Evolutionary conservation across 1,140 invertebrate species (phyloP).

Genomic region (Trinorchestia longiramus): DNA sequence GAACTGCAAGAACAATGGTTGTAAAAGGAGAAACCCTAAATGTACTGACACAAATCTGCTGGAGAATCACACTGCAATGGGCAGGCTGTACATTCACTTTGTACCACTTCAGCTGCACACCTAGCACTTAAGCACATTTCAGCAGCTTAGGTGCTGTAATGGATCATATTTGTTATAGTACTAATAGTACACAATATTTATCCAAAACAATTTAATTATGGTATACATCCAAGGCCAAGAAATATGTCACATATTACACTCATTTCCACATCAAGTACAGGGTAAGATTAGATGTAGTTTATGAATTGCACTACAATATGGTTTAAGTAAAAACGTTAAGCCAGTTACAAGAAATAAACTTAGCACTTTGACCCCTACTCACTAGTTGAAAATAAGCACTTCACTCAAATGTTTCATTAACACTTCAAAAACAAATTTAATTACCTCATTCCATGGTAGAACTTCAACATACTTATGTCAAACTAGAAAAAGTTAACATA

Average conservation of each 20-base stretch:
- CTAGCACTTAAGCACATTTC: neutral
- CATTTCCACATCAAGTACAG: neutral
- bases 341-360: neutral
- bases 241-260: neutral
- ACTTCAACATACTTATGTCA: neutral
- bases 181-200: neutral
- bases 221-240: neutral
- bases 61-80: neutral
- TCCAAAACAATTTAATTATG: neutral
- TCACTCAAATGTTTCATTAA: neutral
- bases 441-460: neutral
- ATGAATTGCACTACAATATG: neutral
- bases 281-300: neutral
- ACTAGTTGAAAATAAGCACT: neutral
- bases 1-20: neutral
- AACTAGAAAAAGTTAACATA: neutral
- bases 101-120: neutral
- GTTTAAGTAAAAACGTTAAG: neutral
- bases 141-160: neutral
- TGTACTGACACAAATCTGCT: neutral
- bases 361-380: neutral
- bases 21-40: neutral
- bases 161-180: neutral
- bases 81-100: neutral
- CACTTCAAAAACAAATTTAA: neutral